Percentiles rank a stretch among this genome's conserved stretches.
Conservation (phyloP, 2,113 vertebrate genomes). For the Synchiropus splendidus region DNA sequence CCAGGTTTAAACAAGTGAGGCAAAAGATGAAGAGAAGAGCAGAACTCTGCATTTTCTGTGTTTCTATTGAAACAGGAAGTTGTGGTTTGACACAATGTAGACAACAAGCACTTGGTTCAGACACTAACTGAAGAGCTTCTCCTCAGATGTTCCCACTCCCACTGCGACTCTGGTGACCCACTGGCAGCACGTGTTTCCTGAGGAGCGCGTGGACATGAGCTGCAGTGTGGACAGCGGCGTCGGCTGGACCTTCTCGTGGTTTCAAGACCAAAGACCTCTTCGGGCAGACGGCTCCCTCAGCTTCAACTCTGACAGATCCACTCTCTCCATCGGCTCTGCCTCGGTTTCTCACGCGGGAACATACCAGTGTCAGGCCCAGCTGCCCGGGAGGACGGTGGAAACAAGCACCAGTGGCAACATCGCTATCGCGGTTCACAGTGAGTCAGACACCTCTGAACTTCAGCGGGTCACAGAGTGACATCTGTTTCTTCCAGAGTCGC, state of each 20-base stretch:
- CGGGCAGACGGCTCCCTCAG: rapidly evolving
- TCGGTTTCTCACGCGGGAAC: not conserved
- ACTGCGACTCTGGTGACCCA: not conserved
- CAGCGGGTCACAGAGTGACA: not conserved
- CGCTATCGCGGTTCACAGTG: conserved; percentile 32
- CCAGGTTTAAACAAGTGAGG: too few relatives aligned
- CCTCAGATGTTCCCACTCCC: conserved; percentile 34
- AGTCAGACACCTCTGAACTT: conserved; percentile 6
- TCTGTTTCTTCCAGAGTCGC: not conserved
- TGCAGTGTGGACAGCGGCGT: conserved; percentile 14
- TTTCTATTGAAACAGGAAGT: too few relatives aligned
- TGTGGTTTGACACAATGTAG: too few relatives aligned
- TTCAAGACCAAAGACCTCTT: not conserved
- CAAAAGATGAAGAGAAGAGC: too few relatives aligned
- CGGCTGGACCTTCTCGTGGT: conserved; percentile 35
- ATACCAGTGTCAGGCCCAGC: conserved; percentile 29
- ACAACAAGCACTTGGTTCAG: too few relatives aligned
- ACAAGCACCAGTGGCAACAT: conserved; percentile 11
- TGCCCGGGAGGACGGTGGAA: conserved; percentile 14
- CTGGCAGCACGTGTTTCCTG: conserved; percentile 41
- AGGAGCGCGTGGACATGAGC: conserved; percentile 25
- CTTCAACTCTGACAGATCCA: not conserved
- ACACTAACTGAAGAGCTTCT: not conserved
- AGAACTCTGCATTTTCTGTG: too few relatives aligned
- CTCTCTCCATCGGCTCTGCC: conserved; percentile 14